Evolutionary conservation across 1,140 invertebrate species (phyloP), one percentile per base, ranked within the genome.

Genomic region (Thalassaphorura encarpata): DNA sequence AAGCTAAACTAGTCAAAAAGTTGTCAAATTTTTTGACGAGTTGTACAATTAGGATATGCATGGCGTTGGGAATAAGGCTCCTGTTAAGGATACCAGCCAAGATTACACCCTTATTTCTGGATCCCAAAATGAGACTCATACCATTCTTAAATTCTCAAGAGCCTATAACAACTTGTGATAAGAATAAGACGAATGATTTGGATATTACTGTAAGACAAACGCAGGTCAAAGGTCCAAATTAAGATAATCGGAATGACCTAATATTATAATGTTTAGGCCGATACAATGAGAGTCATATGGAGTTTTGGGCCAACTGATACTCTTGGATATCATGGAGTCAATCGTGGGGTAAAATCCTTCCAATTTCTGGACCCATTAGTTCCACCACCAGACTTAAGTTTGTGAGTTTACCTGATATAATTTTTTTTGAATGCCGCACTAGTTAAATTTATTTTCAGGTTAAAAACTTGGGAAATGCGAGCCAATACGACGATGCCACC

Each of bases 151-250:
- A 2, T 60, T 62, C 31, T 52, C 15, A 3, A 45, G 61, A 43
- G 0, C 8, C 2, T 19, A 52, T 19, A 41, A 60, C 11, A 62
- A n/a, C 56, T 27, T 62, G 61, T 48, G 61, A 62, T 48, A 15
- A n/a, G 19, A 24, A n/a, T n/a, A n/a, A n/a, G n/a, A n/a, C n/a
- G n/a, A n/a, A 59, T 15, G 60, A 58, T 51, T 26, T 49, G 29
- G 28, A 46, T 15, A 60, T 60, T 45, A 45, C 53, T 15, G 58
- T 60, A 42, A 51, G 36, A 11, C 2, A 6, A 21, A 18, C 24
- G 11, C 11, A 13, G 23, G 40, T 33, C 8, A 51, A 11, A 15
- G 6, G 23, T 33, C 11, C 11, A 40, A 13, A 27, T 50, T 50
- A 26, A 28, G 31, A n/a, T 4, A n/a, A n/a, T n/a, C n/a, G 16